These are phyloP conservation scores for Orbicella faveolata DNA, from an alignment of 64 coral and sea anemone genomes.

Conservation along the genomic window DNA sequence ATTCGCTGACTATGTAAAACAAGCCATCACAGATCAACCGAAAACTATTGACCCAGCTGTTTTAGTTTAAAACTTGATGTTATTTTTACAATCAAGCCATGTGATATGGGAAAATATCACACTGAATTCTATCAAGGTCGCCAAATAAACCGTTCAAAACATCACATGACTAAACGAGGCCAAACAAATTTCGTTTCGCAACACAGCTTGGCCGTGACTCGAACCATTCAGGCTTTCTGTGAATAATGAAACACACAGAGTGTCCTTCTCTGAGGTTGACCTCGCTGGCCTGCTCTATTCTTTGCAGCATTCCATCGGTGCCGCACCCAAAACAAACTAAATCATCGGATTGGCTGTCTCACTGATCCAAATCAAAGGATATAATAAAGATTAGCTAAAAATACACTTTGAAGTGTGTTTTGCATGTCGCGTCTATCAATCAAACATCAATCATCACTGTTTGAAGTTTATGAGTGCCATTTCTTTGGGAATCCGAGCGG, in stretches of 20 bases:
- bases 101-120: neutral
- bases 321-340: conserved; percentile 42
- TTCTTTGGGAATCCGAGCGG: neutral
- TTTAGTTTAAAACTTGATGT: too few species aligned
- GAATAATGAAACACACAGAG: neutral
- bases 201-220: conserved; percentile 5
- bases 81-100: neutral
- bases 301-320: conserved; percentile 9
- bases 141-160: neutral
- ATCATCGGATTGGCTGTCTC: neutral
- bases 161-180: neutral
- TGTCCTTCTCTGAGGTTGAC: neutral
- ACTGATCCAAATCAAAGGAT: neutral
- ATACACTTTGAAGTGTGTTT: conserved; percentile 36
- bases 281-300: neutral
- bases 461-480: conserved; percentile 6
- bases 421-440: neutral
- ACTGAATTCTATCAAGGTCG: neutral
- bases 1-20: neutral
- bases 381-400: conserved; percentile 34
- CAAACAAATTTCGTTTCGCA: neutral
- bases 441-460: conserved; percentile 35
- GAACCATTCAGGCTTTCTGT: neutral
- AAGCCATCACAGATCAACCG: neutral
- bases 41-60: conserved; percentile 7